phyloP scores from a whole-genome alignment of 2,113 vertebrate species.

The Tachycineta bicolor region DNA sequence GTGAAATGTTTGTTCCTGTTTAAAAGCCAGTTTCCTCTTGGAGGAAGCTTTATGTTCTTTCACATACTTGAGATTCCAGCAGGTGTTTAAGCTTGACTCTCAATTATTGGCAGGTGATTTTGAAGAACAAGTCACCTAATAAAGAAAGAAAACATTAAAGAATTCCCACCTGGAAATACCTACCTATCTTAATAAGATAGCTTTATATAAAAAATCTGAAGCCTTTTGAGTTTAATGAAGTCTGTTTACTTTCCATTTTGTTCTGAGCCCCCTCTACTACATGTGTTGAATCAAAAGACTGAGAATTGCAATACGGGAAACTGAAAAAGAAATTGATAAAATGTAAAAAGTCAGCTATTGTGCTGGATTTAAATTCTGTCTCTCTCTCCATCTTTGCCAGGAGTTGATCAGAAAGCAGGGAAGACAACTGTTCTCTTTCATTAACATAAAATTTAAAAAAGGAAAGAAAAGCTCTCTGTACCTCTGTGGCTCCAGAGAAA shows the following conservation, averaged over 20 bases:
- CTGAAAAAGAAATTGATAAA: background rate
- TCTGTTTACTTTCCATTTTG: background rate
- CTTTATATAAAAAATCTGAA: background rate
- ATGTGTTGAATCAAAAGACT: background rate
- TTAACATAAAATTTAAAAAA: background rate
- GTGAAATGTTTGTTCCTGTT: background rate
- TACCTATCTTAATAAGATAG: background rate
- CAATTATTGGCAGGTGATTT: background rate
- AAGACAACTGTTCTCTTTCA: background rate
- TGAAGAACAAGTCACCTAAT: background rate
- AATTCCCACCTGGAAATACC: background rate
- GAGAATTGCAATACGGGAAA: background rate
- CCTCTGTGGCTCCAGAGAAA: background rate
- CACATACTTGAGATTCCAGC: background rate
- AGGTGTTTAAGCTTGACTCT: background rate
- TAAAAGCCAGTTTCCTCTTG: background rate
- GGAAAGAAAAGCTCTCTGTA: background rate
- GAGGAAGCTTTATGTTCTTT: background rate
- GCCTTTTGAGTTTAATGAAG: background rate
- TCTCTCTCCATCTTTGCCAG: background rate
- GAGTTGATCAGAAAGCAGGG: background rate
- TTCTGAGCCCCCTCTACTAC: background rate
- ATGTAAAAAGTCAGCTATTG: background rate
- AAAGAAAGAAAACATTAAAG: slow-evolving; percentile 3
- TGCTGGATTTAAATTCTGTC: background rate